Conservation (phyloP, 2,888 invertebrate genomes). For the Drosophila maculinotata region DNA sequence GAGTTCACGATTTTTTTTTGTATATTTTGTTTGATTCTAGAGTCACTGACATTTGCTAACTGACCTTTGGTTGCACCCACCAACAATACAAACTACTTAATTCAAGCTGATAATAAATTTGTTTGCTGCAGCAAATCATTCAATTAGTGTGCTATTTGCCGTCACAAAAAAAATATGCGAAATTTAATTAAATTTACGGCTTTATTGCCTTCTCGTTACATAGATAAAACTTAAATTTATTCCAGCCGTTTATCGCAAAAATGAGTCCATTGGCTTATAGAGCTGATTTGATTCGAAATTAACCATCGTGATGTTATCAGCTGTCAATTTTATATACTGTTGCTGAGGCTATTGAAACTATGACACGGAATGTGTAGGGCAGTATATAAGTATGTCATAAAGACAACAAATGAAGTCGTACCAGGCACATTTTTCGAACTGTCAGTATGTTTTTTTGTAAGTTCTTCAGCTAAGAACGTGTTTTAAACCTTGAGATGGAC, state of each 20-base stretch:
- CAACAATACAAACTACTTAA: constrained; percentile 19
- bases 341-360: not conserved
- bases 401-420: too few species aligned
- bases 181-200: constrained; percentile 24
- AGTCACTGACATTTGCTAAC: constrained; percentile 56
- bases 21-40: constrained; percentile 14
- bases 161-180: constrained; percentile 18
- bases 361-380: too few species aligned
- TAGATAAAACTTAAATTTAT: constrained; percentile 4
- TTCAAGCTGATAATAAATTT: constrained; percentile 37
- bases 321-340: not conserved
- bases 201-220: not conserved
- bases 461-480: too few species aligned
- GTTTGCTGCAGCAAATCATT: constrained; percentile 19
- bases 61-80: constrained; percentile 24
- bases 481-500: too few species aligned
- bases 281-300: not conserved
- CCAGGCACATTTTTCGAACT: too few species aligned
- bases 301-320: constrained; percentile 23
- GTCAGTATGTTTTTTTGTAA: too few species aligned
- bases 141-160: constrained; percentile 28
- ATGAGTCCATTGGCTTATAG: constrained; percentile 24
- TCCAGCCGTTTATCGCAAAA: constrained; percentile 19
- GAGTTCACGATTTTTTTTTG: constrained; percentile 7
- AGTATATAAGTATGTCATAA: too few species aligned